These are phyloP conservation scores for Drosophila watanabei DNA, from an alignment of 1,140 invertebrate genomes.

Conservation along the genomic window DNA sequence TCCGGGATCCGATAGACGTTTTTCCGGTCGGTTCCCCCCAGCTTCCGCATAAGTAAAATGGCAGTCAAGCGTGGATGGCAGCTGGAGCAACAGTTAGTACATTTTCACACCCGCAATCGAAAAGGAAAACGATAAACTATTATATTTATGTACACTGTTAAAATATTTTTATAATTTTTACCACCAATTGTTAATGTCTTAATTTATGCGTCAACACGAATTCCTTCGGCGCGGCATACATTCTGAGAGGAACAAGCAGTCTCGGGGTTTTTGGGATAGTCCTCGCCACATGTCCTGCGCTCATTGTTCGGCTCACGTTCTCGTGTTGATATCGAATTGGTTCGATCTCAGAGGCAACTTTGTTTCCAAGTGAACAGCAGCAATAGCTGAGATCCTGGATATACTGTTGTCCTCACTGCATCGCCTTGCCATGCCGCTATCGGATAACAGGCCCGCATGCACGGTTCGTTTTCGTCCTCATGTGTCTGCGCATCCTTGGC, in stretches of 20 bases:
- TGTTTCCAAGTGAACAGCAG: conserved; percentile 71
- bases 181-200: conserved; percentile 62
- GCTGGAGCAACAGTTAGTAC: conserved; percentile 70
- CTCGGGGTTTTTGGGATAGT: conserved; percentile 38
- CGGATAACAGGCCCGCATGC: conserved; percentile 81
- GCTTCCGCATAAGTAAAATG: conserved; percentile 49
- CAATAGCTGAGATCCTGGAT: conserved; percentile 45
- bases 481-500: conserved; percentile 58
- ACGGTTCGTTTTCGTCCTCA: conserved; percentile 61
- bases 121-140: conserved; percentile 3
- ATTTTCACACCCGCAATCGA: conserved; percentile 27
- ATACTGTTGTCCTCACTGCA: conserved; percentile 11
- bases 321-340: conserved; percentile 73
- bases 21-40: conserved; percentile 55
- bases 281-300: conserved; percentile 62
- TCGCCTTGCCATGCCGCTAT: conserved; percentile 64
- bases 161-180: conserved; percentile 55
- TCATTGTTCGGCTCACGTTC: conserved; percentile 78
- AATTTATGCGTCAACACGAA: conserved; percentile 77
- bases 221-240: conserved; percentile 50
- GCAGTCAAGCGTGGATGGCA: conserved; percentile 57
- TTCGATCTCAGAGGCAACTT: conserved; percentile 77
- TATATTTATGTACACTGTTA: conserved; percentile 14
- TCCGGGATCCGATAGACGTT: conserved; percentile 29
- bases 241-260: conserved; percentile 20